phyloP scores from a whole-genome alignment of 1,140 invertebrate genomes.

The Drosophila pruinosa region DNA sequence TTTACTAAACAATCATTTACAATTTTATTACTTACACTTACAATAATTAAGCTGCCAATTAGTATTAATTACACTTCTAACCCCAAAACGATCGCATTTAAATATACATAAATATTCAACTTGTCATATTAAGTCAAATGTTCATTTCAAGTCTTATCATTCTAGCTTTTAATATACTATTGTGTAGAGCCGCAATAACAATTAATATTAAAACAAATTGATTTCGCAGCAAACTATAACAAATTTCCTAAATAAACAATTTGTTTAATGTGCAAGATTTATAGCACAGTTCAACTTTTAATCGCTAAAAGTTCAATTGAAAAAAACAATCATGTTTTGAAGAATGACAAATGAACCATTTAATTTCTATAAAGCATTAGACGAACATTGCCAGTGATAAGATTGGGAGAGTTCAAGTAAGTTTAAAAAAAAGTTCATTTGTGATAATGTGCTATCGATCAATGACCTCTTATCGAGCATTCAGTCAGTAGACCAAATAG shows the following conservation, averaged over 20 bases:
- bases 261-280: not conserved
- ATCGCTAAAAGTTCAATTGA: not conserved
- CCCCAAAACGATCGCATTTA: too few relatives aligned
- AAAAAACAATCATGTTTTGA: not conserved
- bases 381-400: conserved; percentile 3
- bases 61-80: too few relatives aligned
- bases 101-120: too few relatives aligned
- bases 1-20: too few relatives aligned
- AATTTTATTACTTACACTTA: too few relatives aligned
- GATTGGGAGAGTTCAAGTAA: conserved; percentile 22
- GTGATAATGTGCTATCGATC: conserved; percentile 32
- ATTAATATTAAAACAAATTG: not conserved
- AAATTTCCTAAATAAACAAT: not conserved
- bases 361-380: not conserved
- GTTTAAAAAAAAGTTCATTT: conserved; percentile 17
- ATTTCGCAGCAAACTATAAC: too few relatives aligned
- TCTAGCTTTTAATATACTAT: too few relatives aligned
- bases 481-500: conserved; percentile 23
- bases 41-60: too few relatives aligned
- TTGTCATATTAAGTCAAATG: too few relatives aligned
- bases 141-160: too few relatives aligned
- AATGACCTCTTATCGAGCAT: conserved; percentile 29
- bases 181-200: too few relatives aligned
- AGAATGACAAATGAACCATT: not conserved
- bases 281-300: not conserved